A percentile compares a stretch with the other conserved stretches of the same genome.
Evolutionary conservation across 92 coral and sea anemone genomes (phyloP).

Genomic region (Epizoanthus stellaris): DNA sequence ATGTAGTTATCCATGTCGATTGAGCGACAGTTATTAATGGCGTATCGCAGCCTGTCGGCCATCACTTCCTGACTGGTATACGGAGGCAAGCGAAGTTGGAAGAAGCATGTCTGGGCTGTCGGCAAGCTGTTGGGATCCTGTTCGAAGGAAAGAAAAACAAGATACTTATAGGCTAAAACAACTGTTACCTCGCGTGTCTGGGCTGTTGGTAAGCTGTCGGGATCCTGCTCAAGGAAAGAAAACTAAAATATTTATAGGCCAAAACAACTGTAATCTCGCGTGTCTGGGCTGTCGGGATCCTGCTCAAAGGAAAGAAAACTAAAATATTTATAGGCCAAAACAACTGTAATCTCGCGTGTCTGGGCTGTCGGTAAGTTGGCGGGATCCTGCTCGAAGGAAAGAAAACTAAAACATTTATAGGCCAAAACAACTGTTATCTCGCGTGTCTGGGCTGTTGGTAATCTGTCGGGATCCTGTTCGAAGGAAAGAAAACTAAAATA

Average conservation of each 20-base stretch:
- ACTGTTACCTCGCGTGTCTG: no score
- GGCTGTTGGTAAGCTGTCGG: constrained; percentile 52
- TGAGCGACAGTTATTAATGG: constrained; percentile 90
- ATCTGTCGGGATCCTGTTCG: no score
- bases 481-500: no score
- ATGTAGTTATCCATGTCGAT: constrained; percentile 92
- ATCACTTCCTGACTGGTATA: constrained; percentile 78
- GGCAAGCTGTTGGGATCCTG: neutral
- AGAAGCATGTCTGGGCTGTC: constrained; percentile 90
- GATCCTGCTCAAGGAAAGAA: no score
- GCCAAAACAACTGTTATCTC: no score
- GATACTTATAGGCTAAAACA: no score
- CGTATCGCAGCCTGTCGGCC: constrained; percentile 84
- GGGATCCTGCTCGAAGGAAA: no score
- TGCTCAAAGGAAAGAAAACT: neutral
- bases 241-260: no score
- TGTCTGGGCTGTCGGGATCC: constrained; percentile 86
- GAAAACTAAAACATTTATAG: no score
- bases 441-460: constrained; percentile 83
- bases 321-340: no score
- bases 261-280: no score
- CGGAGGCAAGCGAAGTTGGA: constrained; percentile 87
- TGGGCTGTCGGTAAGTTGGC: constrained; percentile 89
- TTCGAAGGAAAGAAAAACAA: no score
- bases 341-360: constrained; percentile 45